phyloP scores from a whole-genome alignment of 2,888 invertebrate genomes.

The Brachypterus glaber region DNA sequence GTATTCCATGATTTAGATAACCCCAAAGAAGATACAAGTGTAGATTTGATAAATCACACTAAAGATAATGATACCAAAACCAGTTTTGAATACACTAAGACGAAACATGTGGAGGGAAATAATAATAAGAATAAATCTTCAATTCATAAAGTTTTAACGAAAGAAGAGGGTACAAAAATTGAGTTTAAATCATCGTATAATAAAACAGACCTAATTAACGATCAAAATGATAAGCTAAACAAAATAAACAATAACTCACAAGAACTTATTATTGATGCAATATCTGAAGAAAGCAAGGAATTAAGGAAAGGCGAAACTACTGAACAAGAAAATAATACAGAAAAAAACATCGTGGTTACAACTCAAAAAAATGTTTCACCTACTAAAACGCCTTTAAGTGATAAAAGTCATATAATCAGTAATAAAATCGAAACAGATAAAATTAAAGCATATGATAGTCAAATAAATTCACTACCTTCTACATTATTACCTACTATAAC shows the following conservation, averaged over 20 bases:
- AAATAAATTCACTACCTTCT: conserved; percentile 13
- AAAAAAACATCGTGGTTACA: conserved; percentile 16
- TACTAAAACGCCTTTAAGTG: conserved; percentile 24
- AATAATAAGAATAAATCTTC: conserved; percentile 29
- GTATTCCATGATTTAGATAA: too few species aligned
- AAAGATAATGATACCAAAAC: conserved; percentile 24
- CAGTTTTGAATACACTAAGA: conserved; percentile 29
- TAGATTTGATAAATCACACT: conserved; percentile 10
- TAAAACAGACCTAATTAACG: conserved; percentile 47
- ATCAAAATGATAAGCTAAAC: conserved; percentile 18
- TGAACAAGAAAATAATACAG: conserved; percentile 16
- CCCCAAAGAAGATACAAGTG: conserved; percentile 11
- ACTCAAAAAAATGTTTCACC: conserved; percentile 22
- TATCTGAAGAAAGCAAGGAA: too few species aligned
- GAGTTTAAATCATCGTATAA: conserved; percentile 45
- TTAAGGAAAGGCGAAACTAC: conserved; percentile 13
- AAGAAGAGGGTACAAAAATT: conserved; percentile 42
- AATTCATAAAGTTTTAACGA: conserved; percentile 32
- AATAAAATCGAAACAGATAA: conserved; percentile 35
- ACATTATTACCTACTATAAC: conserved; percentile 13
- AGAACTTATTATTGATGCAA: too few species aligned
- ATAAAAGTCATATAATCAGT: conserved; percentile 28
- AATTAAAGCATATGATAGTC: too few species aligned
- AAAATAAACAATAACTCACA: too few species aligned
- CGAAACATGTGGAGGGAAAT: conserved; percentile 28